Evolutionary conservation across 2,888 invertebrate species (phyloP), one percentile per base, ranked within the genome.

Genomic region (Salpingus planirostris): DNA sequence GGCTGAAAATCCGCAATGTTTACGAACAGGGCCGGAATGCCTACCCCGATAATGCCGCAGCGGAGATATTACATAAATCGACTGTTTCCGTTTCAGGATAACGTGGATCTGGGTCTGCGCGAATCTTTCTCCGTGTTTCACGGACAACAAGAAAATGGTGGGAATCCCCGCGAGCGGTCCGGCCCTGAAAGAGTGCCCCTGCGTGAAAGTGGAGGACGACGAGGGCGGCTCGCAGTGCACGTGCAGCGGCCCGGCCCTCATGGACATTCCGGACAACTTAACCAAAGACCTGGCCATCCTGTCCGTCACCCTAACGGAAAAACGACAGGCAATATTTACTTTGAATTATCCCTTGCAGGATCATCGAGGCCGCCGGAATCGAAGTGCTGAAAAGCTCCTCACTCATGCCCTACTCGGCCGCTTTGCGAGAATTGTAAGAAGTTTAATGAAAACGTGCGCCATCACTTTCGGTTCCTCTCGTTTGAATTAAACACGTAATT

Each of bases 391-490:
- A 59, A 41, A 49, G 54, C 21, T 56, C 59, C 34, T 59, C 61
- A 2, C 42, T 65, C 11, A 33, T 47, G 12, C 59, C 58, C 3
- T 63, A 63, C 41, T 37, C 57, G 3, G 40, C 46, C 3, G 58
- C 59, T 3, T 39, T 65, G 8, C 43, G 55, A 35, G 61, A 63
- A 45, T 44, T 64, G 64, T 64, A 54, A 63, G 63, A n/a, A n/a
- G n/a, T n/a, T n/a, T n/a, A n/a, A n/a, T n/a, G n/a, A n/a, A n/a
- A n/a, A n/a, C n/a, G n/a, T n/a, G n/a, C n/a, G n/a, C n/a, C n/a
- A n/a, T n/a, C n/a, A n/a, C n/a, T n/a, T n/a, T n/a, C n/a, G n/a
- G n/a, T n/a, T n/a, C n/a, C n/a, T n/a, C n/a, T n/a, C n/a, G n/a
- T n/a, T n/a, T n/a, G n/a, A n/a, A n/a, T n/a, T n/a, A n/a, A n/a